Evolutionary conservation across 2,797 vertebrate genomes (phyloP).

Genomic region (Novumbra hubbsi): DNA sequence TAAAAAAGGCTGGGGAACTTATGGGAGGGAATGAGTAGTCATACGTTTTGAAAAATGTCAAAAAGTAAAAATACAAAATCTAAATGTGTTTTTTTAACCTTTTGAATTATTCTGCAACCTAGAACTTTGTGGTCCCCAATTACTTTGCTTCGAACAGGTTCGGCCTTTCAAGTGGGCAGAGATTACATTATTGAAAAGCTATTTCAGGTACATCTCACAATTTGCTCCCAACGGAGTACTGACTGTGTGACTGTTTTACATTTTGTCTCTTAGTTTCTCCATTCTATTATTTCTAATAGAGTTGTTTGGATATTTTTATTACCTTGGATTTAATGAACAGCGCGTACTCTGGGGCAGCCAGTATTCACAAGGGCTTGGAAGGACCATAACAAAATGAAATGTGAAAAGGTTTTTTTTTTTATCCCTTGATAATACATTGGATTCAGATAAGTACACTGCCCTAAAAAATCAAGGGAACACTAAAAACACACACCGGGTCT

Average conservation of each 20-base stretch:
- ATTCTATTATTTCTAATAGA: constrained; percentile 37
- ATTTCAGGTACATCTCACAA: neutral
- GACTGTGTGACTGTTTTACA: neutral
- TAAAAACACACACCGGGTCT: too few relatives aligned
- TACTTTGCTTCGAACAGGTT: neutral
- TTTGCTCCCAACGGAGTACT: neutral
- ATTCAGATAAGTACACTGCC: too few relatives aligned
- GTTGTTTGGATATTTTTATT: neutral
- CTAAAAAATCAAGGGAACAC: too few relatives aligned
- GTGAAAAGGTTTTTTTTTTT: neutral
- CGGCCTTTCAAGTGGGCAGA: neutral
- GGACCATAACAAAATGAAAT: neutral
- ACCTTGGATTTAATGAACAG: constrained; percentile 8
- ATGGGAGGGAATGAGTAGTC: constrained; percentile 3
- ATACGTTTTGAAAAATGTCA: constrained; percentile 8
- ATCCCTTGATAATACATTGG: neutral
- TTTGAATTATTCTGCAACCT: constrained; percentile 7
- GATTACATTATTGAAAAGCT: constrained; percentile 1
- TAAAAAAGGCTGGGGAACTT: neutral
- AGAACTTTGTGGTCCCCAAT: neutral
- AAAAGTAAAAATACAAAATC: neutral
- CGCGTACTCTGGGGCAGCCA: neutral
- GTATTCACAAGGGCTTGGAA: neutral
- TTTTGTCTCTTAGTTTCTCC: neutral
- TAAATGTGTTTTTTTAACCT: constrained; percentile 9